Percentiles rank a stretch among this genome's conserved stretches.
These are phyloP conservation scores for Tringa solitaria DNA, from an alignment of 2,113 vertebrate species.

Conservation along the genomic window DNA sequence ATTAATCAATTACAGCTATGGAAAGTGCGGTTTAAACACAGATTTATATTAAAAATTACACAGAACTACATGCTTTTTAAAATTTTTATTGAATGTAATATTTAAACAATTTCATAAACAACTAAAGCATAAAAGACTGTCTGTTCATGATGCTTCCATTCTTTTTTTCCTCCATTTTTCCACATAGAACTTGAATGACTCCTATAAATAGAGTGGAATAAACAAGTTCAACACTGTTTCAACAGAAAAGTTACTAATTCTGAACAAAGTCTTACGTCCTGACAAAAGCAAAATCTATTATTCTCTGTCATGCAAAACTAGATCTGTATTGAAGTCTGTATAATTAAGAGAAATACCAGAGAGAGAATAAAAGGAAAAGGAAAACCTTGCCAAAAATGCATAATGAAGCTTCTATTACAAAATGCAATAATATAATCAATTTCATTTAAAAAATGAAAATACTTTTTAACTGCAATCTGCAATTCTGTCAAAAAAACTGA, in stretches of 20 bases:
- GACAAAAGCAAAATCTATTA: conserved; percentile 21
- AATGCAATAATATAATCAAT: conserved; percentile 51
- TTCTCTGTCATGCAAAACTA: conserved; percentile 45
- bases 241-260: conserved; percentile 13
- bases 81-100: conserved; percentile 34
- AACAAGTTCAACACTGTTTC: conserved; percentile 13
- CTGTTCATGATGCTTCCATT: conserved; percentile 5
- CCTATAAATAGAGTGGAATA: conserved; percentile 71
- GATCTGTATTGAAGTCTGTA: conserved; percentile 32
- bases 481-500: conserved; percentile 21
- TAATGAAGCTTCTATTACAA: conserved; percentile 53
- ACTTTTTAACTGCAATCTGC: conserved; percentile 43
- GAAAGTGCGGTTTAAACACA: background rate
- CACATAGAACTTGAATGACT: conserved; percentile 82
- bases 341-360: conserved; percentile 53
- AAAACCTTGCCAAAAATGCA: conserved; percentile 51
- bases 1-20: background rate
- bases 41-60: conserved; percentile 35
- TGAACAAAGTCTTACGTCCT: background rate
- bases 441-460: conserved; percentile 42
- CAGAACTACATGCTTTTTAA: background rate
- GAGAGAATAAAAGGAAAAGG: conserved; percentile 45
- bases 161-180: conserved; percentile 73
- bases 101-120: conserved; percentile 52
- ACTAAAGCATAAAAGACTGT: background rate